Evolutionary conservation across 1,140 invertebrate species (phyloP), one percentile per base, ranked within the genome.

Genomic region (Meteorus sp.): DNA sequence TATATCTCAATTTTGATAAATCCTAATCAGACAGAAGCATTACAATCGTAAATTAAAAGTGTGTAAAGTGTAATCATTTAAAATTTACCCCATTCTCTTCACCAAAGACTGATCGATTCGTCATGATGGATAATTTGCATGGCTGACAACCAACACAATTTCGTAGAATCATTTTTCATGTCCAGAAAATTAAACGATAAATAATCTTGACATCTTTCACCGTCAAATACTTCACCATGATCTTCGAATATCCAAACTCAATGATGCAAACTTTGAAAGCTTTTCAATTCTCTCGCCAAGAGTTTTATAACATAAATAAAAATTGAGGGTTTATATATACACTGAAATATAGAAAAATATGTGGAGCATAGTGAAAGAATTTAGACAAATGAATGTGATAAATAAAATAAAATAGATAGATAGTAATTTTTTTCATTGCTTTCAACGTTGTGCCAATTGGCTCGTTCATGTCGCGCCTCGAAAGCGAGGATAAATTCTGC

Each of bases 241-340:
- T n/a, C n/a, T n/a, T n/a, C n/a, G n/a, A n/a, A n/a, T n/a, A n/a
- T n/a, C n/a, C n/a, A n/a, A n/a, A n/a, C n/a, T n/a, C n/a, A n/a
- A n/a, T n/a, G n/a, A n/a, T n/a, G n/a, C n/a, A n/a, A n/a, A n/a
- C 47, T 45, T 53, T 54, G 15, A 37, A 39, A 43, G 51, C 52
- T 60, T 48, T 60, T 55, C n/a, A n/a, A n/a, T n/a, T n/a, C n/a
- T n/a, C n/a, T n/a, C n/a, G n/a, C n/a, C n/a, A n/a, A n/a, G n/a
- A n/a, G n/a, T n/a, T n/a, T n/a, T n/a, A n/a, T n/a, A n/a, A n/a
- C n/a, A n/a, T n/a, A n/a, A n/a, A n/a, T n/a, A n/a, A n/a, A n/a
- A n/a, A n/a, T n/a, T n/a, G n/a, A n/a, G n/a, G n/a, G n/a, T n/a
- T n/a, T n/a, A n/a, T n/a, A n/a, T n/a, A n/a, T n/a, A n/a, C n/a